Base-by-base conservation (phyloP, 2,113 vertebrate species). In the Python bivittatus region DNA sequence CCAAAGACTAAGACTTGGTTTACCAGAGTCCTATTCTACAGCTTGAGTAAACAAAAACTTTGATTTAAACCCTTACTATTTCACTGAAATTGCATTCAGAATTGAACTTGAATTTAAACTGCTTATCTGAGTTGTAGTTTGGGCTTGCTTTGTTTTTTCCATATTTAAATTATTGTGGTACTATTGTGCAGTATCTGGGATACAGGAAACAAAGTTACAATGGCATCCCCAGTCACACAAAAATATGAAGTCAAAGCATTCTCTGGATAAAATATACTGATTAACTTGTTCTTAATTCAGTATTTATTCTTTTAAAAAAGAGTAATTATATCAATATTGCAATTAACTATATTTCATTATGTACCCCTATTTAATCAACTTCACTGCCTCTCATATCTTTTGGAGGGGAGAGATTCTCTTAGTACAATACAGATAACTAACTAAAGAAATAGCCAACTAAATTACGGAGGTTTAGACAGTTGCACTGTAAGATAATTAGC, bases 401-500 rank as follows among this genome's bases (percentile, higher is more conserved):
- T 68, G 44, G 3, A 25, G 33, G 7, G 48, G 48, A 25, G 17
- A 1, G 54, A 86, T 1, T 52, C 9, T 38, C 88, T 29, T 25
- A 22, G 57, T 11, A 84, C 0, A 93, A 29, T 92, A 4, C 1
- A 1, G 61, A 3, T 58, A 33, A 23, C 7, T 54, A 23, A 27
- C 25, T 86, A 29, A 33, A 68, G 54, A 48, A 89, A 92, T 6
- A n/a, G 33, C 61, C 6, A 17, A 38, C 61, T 22, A 48, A 12
- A 20, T 38, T 84, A 83, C 0, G 68, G 27, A 58, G 90, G 3
- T 86, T 44, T 54, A 38, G 29, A 9, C 84, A 83, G 5, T 88
- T 91, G 25, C 0, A 22, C 27, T 91, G 11, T 9, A 93, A 92
- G 33, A 91, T 93, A 94, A 56, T 13, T 27, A 88, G 60, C 15